Base-by-base conservation (phyloP, 2,797 vertebrate genomes). In the Leuciscus waleckii region DNA sequence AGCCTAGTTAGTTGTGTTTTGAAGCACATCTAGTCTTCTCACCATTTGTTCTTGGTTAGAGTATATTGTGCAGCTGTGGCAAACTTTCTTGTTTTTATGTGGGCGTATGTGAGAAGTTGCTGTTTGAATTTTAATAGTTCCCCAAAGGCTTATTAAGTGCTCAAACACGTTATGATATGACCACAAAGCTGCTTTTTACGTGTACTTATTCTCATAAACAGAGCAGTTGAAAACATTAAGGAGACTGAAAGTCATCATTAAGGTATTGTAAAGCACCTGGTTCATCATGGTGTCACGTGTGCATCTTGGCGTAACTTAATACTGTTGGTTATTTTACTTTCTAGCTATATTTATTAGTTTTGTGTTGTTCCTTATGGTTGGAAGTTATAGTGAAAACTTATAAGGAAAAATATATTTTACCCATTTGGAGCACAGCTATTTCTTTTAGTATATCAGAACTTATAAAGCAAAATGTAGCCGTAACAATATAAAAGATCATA, bases 41-140 rank as follows among this genome's bases (percentile, higher is more conserved):
- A 89, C 75, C 91, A 89, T 90, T 92, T 91, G 90, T 88, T 92
- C 79, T 86, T 91, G 87, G 89, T 94, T 93, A 93, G 85, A 84
- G 80, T 70, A 86, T 83, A 87, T 83, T 90, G 86, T 89, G 89
- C 91, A 85, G 87, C 84, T 67, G 63, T 61, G 67, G 90, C 88
- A 61, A 87, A 81, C 82, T 49, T 58, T 85, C 79, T 90, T 86
- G 90, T 87, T 92, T 88, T 91, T 83, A 83, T 84, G 70, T 80
- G 79, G 85, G 79, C 84, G 49, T 89, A 83, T 90, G 69, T 89
- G 61, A 90, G 87, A 82, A 67, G 65, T 87, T 79, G 63, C 78
- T 49, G 85, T 92, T 90, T 90, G 41, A 51, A 51, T 39, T 91
- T 92, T 89, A 92, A 89, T 87, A 71, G 89, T 35, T 87, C 49